Percentiles rank a stretch among this genome's conserved stretches.
phyloP scores from a whole-genome alignment of 2,888 invertebrate genomes.

The Pyrrhosoma nymphula region DNA sequence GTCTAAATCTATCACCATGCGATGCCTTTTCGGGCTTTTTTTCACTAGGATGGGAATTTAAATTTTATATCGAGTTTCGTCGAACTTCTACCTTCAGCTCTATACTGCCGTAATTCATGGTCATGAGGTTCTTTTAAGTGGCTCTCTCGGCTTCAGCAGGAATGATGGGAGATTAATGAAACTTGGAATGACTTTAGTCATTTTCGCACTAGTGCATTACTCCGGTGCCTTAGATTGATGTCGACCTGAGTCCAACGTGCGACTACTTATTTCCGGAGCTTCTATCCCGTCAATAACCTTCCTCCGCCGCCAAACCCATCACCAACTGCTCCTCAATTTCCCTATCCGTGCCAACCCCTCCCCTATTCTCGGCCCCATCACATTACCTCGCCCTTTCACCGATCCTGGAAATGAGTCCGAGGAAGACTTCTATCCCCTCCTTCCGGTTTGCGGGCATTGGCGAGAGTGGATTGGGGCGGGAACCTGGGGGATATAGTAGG shows the following conservation, averaged over 20 bases:
- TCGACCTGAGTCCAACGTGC: background rate
- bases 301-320: background rate
- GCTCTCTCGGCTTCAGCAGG: background rate
- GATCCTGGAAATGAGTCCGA: background rate
- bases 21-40: too few relatives aligned
- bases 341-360: background rate
- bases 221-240: background rate
- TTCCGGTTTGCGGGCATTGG: conserved; percentile 4
- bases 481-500: background rate
- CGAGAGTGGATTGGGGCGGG: conserved; percentile 8
- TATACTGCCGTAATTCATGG: background rate
- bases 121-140: background rate
- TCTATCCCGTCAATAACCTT: background rate
- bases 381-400: conserved; percentile 4
- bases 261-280: background rate
- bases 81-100: background rate
- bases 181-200: background rate
- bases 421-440: background rate
- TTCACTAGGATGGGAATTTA: background rate
- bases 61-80: background rate
- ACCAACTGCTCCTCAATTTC: background rate
- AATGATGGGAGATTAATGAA: background rate
- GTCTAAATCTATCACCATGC: too few relatives aligned
- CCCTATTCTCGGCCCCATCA: background rate
- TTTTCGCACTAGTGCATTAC: background rate